Conservation (phyloP, 2,888 invertebrate genomes). For the Trichopoda pennipes region DNA sequence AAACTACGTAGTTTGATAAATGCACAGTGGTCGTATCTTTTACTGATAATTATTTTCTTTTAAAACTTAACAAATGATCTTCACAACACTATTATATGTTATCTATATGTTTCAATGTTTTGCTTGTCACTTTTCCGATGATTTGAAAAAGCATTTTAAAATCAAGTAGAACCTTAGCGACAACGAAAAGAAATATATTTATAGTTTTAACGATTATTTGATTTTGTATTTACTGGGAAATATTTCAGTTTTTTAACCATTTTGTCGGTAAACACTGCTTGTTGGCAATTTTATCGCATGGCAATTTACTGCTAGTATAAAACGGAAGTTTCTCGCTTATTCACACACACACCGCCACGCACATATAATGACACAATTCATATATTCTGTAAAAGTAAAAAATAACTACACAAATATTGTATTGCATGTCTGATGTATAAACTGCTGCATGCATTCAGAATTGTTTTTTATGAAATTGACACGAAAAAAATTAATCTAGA, state of each 20-base stretch:
- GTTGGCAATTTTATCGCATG: conserved; percentile 14
- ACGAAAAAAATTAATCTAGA: conserved; percentile 19
- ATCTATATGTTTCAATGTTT: too few species aligned
- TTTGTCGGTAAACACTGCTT: conserved; percentile 7
- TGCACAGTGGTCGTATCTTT: too few species aligned
- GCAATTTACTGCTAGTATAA: conserved; percentile 7
- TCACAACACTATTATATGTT: too few species aligned
- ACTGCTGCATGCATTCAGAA: conserved; percentile 7
- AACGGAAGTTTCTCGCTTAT: conserved; percentile 34
- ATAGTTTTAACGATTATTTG: too few species aligned
- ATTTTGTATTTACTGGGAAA: neutral
- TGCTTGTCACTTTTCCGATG: too few species aligned
- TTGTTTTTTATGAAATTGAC: conserved; percentile 17
- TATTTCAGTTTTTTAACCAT: conserved; percentile 13
- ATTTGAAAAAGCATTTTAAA: too few species aligned
- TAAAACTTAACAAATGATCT: too few species aligned
- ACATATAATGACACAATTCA: neutral
- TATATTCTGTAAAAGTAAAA: conserved; percentile 1
- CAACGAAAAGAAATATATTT: too few species aligned
- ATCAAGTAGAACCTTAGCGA: too few species aligned
- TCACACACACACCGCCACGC: neutral
- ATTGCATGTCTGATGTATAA: conserved; percentile 30
- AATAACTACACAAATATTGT: neutral
- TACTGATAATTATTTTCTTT: too few species aligned
- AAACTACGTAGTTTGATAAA: too few species aligned